These are phyloP conservation scores for Noctilio leporinus DNA, from an alignment of 2,113 vertebrate genomes.

Conservation along the genomic window DNA sequence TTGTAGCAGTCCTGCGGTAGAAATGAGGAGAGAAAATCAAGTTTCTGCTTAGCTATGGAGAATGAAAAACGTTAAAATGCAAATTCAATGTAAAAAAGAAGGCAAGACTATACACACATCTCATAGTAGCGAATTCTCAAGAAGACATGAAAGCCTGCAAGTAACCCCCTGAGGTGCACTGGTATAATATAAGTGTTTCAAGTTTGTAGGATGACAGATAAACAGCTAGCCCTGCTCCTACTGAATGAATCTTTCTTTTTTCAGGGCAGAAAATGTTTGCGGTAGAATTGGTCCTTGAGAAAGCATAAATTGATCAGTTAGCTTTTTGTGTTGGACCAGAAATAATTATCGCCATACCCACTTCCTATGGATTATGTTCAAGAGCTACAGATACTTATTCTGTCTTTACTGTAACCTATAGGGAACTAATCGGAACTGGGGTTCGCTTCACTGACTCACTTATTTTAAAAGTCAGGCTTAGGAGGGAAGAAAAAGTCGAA, in stretches of 20 bases:
- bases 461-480: slow-evolving; percentile 59
- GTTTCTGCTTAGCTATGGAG: slow-evolving; percentile 33
- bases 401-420: slow-evolving; percentile 40
- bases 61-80: slow-evolving; percentile 51
- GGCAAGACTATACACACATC: not conserved
- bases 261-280: slow-evolving; percentile 16
- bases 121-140: not conserved
- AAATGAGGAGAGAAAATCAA: slow-evolving; percentile 14
- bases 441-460: slow-evolving; percentile 27
- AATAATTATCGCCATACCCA: slow-evolving; percentile 49
- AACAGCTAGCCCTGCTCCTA: slow-evolving; percentile 9
- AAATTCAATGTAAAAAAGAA: slow-evolving; percentile 45
- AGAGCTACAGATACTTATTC: slow-evolving; percentile 42
- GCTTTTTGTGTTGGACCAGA: slow-evolving; percentile 18
- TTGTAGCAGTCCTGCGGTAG: not conserved
- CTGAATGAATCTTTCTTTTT: slow-evolving; percentile 27
- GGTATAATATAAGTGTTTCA: slow-evolving; percentile 28
- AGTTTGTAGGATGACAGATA: slow-evolving; percentile 9
- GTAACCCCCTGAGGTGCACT: not conserved
- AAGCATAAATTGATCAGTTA: slow-evolving; percentile 53
- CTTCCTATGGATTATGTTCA: slow-evolving; percentile 49
- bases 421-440: slow-evolving; percentile 18
- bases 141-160: not conserved
- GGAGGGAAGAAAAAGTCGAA: slow-evolving; percentile 61
- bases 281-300: slow-evolving; percentile 13